Percentiles rank a stretch among this genome's conserved stretches.
Evolutionary conservation across 1,140 invertebrate genomes (phyloP).

Genomic region (Coptotermes formosanus): DNA sequence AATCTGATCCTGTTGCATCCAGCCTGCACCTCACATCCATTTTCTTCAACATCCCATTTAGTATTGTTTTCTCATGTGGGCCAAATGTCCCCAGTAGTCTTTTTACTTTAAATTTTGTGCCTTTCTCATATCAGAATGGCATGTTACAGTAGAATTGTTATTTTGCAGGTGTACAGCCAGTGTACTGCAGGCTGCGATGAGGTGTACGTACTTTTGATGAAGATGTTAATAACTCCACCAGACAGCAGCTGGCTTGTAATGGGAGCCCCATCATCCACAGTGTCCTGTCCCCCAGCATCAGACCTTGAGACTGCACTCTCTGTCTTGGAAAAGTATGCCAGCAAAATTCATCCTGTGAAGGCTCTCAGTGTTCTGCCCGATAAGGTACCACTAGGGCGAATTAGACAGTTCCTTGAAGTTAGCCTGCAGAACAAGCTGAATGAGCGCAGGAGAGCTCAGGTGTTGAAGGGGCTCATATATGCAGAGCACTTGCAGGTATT

Average conservation of each 20-base stretch:
- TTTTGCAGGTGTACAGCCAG: constrained; percentile 29
- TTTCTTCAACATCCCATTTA: too few species aligned
- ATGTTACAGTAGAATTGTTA: neutral
- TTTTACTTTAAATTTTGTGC: too few species aligned
- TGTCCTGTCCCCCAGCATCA: constrained; percentile 48
- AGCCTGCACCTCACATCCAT: too few species aligned
- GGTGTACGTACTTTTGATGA: constrained; percentile 60
- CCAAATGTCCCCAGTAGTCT: too few species aligned
- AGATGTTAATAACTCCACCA: constrained; percentile 56
- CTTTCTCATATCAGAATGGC: neutral
- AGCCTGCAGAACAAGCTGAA: constrained; percentile 72
- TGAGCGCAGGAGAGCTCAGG: constrained; percentile 67
- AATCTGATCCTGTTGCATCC: too few species aligned
- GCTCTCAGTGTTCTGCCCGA: constrained; percentile 74
- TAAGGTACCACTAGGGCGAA: constrained; percentile 66
- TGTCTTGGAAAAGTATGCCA: constrained; percentile 77
- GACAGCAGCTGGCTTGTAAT: constrained; percentile 52
- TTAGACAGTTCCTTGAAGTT: constrained; percentile 75
- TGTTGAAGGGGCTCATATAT: constrained; percentile 77
- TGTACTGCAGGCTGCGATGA: constrained; percentile 51
- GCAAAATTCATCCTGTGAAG: constrained; percentile 75
- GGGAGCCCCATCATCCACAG: constrained; percentile 50
- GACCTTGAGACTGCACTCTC: constrained; percentile 76
- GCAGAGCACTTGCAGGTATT: constrained; percentile 73
- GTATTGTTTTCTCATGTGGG: too few species aligned